These are phyloP conservation scores for Natrix natrix DNA, from an alignment of 2,797 vertebrate genomes.

Conservation along the genomic window DNA sequence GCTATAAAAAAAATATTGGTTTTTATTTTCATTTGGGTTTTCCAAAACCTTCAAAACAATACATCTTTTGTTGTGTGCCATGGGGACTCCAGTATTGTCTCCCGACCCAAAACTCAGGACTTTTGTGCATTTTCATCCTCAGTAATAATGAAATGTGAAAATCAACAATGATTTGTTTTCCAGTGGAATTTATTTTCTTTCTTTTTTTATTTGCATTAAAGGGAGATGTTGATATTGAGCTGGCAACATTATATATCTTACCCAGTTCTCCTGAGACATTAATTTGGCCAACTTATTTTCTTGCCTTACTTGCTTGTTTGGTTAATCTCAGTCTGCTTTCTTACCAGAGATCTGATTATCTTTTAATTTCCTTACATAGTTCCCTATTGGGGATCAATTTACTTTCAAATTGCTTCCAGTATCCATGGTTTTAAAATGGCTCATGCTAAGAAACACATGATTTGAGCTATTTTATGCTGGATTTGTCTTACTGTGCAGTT, in stretches of 20 bases:
- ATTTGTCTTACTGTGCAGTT: not conserved
- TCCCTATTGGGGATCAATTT: slow-evolving; percentile 58
- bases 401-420: slow-evolving; percentile 43
- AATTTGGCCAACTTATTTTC: not conserved
- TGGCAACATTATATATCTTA: not conserved
- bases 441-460: not conserved
- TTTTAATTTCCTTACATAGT: slow-evolving; percentile 35
- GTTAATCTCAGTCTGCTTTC: not conserved
- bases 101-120: not conserved
- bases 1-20: not conserved
- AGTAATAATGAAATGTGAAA: not conserved
- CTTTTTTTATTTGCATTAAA: not conserved
- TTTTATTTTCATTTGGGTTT: not conserved
- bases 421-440: slow-evolving; percentile 52
- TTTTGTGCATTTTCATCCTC: not conserved
- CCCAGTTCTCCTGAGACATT: not conserved
- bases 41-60: not conserved
- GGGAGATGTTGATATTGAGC: not conserved
- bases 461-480: not conserved
- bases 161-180: not conserved
- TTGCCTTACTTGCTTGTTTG: not conserved
- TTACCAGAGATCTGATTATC: slow-evolving; percentile 35
- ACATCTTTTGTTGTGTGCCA: not conserved
- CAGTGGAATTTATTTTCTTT: not conserved
- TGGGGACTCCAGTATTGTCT: not conserved